Evolutionary conservation across 1,140 invertebrate species (phyloP).

Genomic region (Nasonia longicornis): DNA sequence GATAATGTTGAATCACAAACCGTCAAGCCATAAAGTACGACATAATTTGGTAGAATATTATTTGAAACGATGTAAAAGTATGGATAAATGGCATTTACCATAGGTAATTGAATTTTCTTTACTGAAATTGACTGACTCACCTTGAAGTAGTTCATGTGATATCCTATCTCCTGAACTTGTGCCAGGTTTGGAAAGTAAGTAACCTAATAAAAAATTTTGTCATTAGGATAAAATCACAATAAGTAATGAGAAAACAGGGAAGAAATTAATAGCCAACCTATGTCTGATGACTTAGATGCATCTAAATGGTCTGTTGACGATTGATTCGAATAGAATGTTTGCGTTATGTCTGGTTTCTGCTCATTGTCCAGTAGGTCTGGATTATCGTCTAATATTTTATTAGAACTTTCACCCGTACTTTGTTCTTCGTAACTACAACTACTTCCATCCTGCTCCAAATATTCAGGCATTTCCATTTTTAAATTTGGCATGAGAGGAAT

Average conservation of each 20-base stretch:
- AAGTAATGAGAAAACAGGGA: conserved; percentile 20
- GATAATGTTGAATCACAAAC: not conserved
- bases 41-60: not conserved
- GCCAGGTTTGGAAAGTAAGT: conserved; percentile 67
- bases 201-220: conserved; percentile 57
- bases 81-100: conserved; percentile 30
- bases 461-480: conserved; percentile 69
- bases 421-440: conserved; percentile 69
- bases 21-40: not conserved
- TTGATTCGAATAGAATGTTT: conserved; percentile 67
- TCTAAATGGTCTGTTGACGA: conserved; percentile 61
- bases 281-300: conserved; percentile 60
- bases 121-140: conserved; percentile 58
- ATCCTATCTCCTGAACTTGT: conserved; percentile 65
- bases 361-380: conserved; percentile 60
- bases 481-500: conserved; percentile 69
- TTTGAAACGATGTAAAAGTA: not conserved
- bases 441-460: conserved; percentile 67
- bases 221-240: conserved; percentile 37
- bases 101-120: conserved; percentile 17
- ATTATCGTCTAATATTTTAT: conserved; percentile 62
- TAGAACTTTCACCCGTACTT: conserved; percentile 61
- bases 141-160: conserved; percentile 67
- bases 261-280: conserved; percentile 55
- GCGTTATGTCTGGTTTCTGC: conserved; percentile 65